These are phyloP conservation scores for Drosophila algonquin DNA, from an alignment of 2,888 invertebrate species.

Conservation along the genomic window DNA sequence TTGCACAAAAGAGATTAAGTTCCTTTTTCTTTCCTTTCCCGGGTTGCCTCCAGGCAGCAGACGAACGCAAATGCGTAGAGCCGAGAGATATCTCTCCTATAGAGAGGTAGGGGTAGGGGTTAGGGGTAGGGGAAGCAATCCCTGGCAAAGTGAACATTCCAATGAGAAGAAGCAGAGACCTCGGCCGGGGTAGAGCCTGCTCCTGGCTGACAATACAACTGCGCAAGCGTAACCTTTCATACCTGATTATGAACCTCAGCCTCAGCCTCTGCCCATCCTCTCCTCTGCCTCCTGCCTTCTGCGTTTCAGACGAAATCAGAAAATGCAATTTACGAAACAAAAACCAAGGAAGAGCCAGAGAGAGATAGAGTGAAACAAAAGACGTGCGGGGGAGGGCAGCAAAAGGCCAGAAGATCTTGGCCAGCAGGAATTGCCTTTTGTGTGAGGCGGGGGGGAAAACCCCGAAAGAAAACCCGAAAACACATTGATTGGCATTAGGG, in stretches of 20 bases:
- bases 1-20: slow-evolving; percentile 81
- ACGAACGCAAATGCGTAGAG: slow-evolving; percentile 64
- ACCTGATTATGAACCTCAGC: slow-evolving; percentile 66
- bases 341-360: slow-evolving; percentile 30
- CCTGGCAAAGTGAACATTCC: slow-evolving; percentile 71
- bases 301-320: slow-evolving; percentile 73
- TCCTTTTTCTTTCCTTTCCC: slow-evolving; percentile 50
- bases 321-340: slow-evolving; percentile 77
- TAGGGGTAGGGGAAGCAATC: background rate
- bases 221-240: slow-evolving; percentile 79
- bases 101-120: background rate
- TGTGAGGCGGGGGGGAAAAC: background rate
- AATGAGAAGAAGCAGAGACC: slow-evolving; percentile 21
- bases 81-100: slow-evolving; percentile 46
- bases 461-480: slow-evolving; percentile 26
- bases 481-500: slow-evolving; percentile 79
- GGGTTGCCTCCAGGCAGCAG: slow-evolving; percentile 4
- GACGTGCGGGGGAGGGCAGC: background rate
- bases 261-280: slow-evolving; percentile 1
- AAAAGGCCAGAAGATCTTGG: slow-evolving; percentile 3
- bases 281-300: slow-evolving; percentile 8
- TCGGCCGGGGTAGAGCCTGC: slow-evolving; percentile 6
- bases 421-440: background rate
- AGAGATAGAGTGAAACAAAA: slow-evolving; percentile 42
- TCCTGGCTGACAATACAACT: slow-evolving; percentile 64